Percentiles rank a stretch among this genome's conserved stretches.
Conservation (phyloP, 2,797 vertebrate species). For the Pelochelys cantorii region DNA sequence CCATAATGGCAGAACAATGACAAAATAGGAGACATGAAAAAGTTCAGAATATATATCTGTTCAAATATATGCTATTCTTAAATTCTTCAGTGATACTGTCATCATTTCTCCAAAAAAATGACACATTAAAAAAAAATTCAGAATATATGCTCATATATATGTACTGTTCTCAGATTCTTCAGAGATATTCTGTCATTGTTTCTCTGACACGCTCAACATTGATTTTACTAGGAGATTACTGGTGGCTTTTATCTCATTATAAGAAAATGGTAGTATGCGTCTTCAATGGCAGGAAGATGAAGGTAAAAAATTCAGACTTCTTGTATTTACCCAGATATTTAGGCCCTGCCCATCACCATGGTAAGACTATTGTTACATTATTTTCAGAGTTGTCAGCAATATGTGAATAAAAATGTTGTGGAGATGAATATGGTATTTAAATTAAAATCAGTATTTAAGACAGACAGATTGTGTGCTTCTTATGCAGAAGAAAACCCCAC, state of each 20-base stretch:
- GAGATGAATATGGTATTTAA: neutral
- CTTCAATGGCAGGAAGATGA: neutral
- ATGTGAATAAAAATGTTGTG: neutral
- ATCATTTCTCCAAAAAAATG: neutral
- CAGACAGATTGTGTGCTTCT: neutral
- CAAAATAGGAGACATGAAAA: neutral
- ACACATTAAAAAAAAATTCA: neutral
- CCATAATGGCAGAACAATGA: neutral
- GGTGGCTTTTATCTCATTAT: neutral
- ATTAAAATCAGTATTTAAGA: neutral
- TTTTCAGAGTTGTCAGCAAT: neutral
- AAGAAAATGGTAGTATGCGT: neutral
- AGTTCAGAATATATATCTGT: fast-evolving
- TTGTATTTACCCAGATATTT: neutral
- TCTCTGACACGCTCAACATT: neutral
- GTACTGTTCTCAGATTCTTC: neutral
- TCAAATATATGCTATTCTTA: neutral
- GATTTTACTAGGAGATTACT: neutral
- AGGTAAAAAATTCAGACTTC: neutral
- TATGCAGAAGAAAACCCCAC: neutral
- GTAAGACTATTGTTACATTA: neutral
- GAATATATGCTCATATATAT: neutral
- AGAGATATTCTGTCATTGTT: neutral
- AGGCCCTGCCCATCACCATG: neutral
- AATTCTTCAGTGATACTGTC: too few relatives aligned